Percentiles rank a stretch among this genome's conserved stretches.
phyloP scores from a whole-genome alignment of 2,888 invertebrate species.

The Malthinus seriepunctatus region DNA sequence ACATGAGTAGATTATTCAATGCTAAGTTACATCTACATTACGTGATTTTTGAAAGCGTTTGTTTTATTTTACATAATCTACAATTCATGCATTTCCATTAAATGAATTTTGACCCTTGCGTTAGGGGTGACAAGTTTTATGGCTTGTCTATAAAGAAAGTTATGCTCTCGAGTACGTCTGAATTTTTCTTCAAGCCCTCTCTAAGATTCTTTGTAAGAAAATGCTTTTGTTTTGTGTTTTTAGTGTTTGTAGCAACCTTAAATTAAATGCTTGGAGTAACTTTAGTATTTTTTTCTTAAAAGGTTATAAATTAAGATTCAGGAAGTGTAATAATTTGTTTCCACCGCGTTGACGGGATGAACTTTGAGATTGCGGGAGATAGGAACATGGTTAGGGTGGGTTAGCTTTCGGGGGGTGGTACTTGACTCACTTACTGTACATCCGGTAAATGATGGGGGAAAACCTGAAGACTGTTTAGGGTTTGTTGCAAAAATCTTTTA shows the following conservation, averaged over 20 bases:
- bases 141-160: slow-evolving; percentile 31
- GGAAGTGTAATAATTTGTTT: slow-evolving; percentile 51
- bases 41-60: not conserved
- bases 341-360: slow-evolving; percentile 46
- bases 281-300: not conserved
- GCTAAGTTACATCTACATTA: not conserved
- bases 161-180: slow-evolving; percentile 13
- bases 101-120: slow-evolving; percentile 27
- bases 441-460: slow-evolving; percentile 46
- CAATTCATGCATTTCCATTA: slow-evolving; percentile 37
- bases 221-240: not conserved
- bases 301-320: slow-evolving; percentile 31
- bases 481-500: slow-evolving; percentile 42
- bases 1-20: slow-evolving; percentile 17
- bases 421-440: slow-evolving; percentile 49
- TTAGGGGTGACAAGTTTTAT: slow-evolving; percentile 35
- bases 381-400: slow-evolving; percentile 34
- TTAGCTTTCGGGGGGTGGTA: slow-evolving; percentile 40
- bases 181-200: not conserved
- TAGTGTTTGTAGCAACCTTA: not conserved
- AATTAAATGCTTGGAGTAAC: slow-evolving; percentile 2
- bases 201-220: too few relatives aligned
- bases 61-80: slow-evolving; percentile 35
- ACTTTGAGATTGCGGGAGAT: slow-evolving; percentile 45
- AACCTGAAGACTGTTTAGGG: slow-evolving; percentile 37